A percentile compares a stretch with the other conserved stretches of the same genome.
Evolutionary conservation across 2,797 vertebrate genomes (phyloP).

Genomic region (Betta splendens): DNA sequence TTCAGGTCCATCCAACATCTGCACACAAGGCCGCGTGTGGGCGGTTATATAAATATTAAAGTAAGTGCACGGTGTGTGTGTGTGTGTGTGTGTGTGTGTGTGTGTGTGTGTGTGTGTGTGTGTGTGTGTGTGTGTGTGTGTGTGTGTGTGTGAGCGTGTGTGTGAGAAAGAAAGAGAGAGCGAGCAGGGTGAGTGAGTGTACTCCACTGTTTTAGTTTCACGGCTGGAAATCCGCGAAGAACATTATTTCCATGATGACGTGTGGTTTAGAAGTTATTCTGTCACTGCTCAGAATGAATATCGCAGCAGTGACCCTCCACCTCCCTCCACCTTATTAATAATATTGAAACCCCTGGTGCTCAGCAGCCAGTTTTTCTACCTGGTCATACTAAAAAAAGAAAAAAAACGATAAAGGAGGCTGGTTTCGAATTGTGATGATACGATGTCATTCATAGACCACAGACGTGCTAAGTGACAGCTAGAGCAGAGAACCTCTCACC

Average conservation of each 20-base stretch:
- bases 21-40: slow-evolving; percentile 45
- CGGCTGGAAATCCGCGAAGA: slow-evolving; percentile 47
- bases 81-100: slow-evolving; percentile 1
- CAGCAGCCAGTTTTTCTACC: slow-evolving; percentile 32
- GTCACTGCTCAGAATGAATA: slow-evolving; percentile 43
- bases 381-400: slow-evolving; percentile 45
- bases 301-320: slow-evolving; percentile 47
- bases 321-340: slow-evolving; percentile 38
- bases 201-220: slow-evolving; percentile 36
- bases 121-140: slow-evolving; percentile 20
- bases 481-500: slow-evolving; percentile 23
- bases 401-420: slow-evolving; percentile 35
- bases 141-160: slow-evolving; percentile 11
- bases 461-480: slow-evolving; percentile 45
- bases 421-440: slow-evolving; percentile 57
- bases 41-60: slow-evolving; percentile 53
- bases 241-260: slow-evolving; percentile 60
- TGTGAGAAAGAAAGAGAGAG: slow-evolving; percentile 9
- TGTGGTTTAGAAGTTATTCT: slow-evolving; percentile 46
- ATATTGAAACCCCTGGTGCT: slow-evolving; percentile 71
- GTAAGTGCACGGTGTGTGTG: slow-evolving; percentile 25
- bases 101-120: slow-evolving; percentile 5
- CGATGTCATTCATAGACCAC: slow-evolving; percentile 60
- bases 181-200: slow-evolving; percentile 23
- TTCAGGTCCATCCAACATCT: slow-evolving; percentile 69